Conservation (phyloP, 64 coral and sea anemone genomes). For the Montipora sp. region DNA sequence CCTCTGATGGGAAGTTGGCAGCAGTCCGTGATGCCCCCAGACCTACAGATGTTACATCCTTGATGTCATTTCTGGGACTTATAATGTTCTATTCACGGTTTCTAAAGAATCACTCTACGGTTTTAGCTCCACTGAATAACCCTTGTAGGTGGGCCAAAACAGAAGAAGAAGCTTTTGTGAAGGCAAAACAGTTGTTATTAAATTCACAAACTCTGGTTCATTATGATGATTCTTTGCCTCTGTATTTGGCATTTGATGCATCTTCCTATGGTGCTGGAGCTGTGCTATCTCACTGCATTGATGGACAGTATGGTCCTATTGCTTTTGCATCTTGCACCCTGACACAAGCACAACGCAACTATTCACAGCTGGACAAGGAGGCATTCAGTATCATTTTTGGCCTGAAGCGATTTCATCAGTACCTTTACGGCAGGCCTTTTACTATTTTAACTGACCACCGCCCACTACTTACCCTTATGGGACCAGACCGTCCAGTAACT, state of each 20-base stretch:
- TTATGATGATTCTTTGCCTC: constrained; percentile 51
- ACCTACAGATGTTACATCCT: too few relatives aligned
- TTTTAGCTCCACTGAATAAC: too few relatives aligned
- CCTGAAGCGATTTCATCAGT: too few relatives aligned
- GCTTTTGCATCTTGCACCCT: constrained; percentile 53
- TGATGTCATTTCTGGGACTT: too few relatives aligned
- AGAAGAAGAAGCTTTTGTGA: constrained; percentile 52
- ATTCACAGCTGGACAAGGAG: constrained; percentile 58
- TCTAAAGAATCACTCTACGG: too few relatives aligned
- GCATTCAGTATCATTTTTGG: background rate
- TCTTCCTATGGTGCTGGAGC: constrained; percentile 72
- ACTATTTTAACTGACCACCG: too few relatives aligned
- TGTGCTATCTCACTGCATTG: constrained; percentile 67
- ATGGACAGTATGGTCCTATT: constrained; percentile 30
- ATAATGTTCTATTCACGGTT: too few relatives aligned
- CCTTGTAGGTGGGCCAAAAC: background rate
- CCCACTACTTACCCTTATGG: too few relatives aligned
- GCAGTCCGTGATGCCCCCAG: too few relatives aligned
- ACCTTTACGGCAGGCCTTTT: too few relatives aligned
- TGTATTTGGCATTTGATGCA: constrained; percentile 54
- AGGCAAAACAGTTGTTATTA: constrained; percentile 46
- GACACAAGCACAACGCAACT: constrained; percentile 41
- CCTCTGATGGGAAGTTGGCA: too few relatives aligned
- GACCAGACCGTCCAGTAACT: too few relatives aligned
- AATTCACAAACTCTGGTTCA: constrained; percentile 57